phyloP scores from a whole-genome alignment of 2,888 invertebrate genomes.

The Amblyteles armatorius region DNA sequence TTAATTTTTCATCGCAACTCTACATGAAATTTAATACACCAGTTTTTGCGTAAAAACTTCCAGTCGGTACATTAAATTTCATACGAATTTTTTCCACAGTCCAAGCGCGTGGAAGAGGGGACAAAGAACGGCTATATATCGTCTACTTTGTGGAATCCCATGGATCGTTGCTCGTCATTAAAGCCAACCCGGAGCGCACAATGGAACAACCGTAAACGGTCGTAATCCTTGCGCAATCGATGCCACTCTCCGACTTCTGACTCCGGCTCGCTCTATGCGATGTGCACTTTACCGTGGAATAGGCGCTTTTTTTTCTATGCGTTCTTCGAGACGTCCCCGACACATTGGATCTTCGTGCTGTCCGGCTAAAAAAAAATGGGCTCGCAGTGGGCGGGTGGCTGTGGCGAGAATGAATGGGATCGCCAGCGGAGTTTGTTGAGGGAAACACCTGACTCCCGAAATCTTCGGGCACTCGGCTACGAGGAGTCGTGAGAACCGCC shows the following conservation, averaged over 20 bases:
- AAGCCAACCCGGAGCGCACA: slow-evolving; percentile 28
- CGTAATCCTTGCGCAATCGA: slow-evolving; percentile 52
- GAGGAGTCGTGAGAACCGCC: slow-evolving; percentile 76
- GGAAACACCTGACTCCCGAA: slow-evolving; percentile 76
- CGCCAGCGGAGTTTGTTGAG: slow-evolving; percentile 70
- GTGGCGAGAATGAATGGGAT: slow-evolving; percentile 73
- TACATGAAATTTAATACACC: too few species aligned
- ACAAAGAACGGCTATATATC: not conserved
- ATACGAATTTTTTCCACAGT: too few species aligned
- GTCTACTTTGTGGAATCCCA: slow-evolving; percentile 1
- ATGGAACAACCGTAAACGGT: slow-evolving; percentile 62
- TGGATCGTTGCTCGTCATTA: slow-evolving; percentile 41
- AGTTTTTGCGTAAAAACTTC: too few species aligned
- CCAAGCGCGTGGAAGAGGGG: too few species aligned
- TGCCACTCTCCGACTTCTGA: slow-evolving; percentile 44
- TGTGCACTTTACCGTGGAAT: slow-evolving; percentile 71
- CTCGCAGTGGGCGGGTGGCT: slow-evolving; percentile 79
- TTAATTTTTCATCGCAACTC: too few species aligned
- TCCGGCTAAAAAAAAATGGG: slow-evolving; percentile 74
- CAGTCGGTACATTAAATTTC: too few species aligned
- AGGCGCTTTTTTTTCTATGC: slow-evolving; percentile 33
- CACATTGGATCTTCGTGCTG: slow-evolving; percentile 60
- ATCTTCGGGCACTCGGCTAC: slow-evolving; percentile 47
- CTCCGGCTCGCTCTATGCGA: slow-evolving; percentile 21
- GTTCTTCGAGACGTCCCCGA: slow-evolving; percentile 30